Evolutionary conservation across 2,797 vertebrate species (phyloP).

Genomic region (Denticeps clupeoides): DNA sequence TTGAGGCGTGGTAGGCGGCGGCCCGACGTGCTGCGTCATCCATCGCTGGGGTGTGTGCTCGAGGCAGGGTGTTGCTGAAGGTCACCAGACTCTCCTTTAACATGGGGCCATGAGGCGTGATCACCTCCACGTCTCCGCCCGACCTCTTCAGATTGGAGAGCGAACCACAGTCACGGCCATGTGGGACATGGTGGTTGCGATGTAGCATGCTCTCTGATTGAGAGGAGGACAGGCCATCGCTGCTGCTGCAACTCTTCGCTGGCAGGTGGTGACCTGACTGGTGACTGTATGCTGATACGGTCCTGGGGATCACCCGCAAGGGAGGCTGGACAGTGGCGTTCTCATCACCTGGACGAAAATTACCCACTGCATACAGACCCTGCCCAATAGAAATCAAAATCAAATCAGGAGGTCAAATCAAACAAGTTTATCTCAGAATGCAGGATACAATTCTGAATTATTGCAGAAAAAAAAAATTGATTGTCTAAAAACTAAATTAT

Average conservation of each 20-base stretch:
- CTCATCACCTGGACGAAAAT: conserved; percentile 86
- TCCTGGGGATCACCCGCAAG: conserved; percentile 59
- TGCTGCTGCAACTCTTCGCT: conserved; percentile 69
- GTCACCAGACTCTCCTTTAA: conserved; percentile 80
- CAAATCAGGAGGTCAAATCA: too few relatives aligned
- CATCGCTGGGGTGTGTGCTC: conserved; percentile 76
- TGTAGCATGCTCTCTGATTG: conserved; percentile 73
- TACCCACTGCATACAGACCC: conserved; percentile 91
- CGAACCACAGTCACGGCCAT: conserved; percentile 57
- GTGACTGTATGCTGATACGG: conserved; percentile 78
- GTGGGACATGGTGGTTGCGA: conserved; percentile 53
- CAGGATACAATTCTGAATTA: too few relatives aligned
- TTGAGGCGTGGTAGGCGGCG: conserved; percentile 80
- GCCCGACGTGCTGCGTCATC: conserved; percentile 80
- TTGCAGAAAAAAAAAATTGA: too few relatives aligned
- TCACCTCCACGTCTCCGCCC: conserved; percentile 74
- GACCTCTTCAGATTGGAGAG: conserved; percentile 70
- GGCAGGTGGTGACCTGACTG: conserved; percentile 73
- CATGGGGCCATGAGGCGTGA: conserved; percentile 71
- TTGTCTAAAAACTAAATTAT: too few relatives aligned
- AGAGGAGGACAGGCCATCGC: conserved; percentile 64
- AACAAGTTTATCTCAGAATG: too few relatives aligned
- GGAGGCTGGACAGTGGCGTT: conserved; percentile 40
- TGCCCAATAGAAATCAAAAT: conserved; percentile 50
- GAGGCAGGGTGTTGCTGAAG: conserved; percentile 92